These are phyloP conservation scores for Vireo griseus DNA, from an alignment of 2,797 vertebrate species.

Conservation along the genomic window DNA sequence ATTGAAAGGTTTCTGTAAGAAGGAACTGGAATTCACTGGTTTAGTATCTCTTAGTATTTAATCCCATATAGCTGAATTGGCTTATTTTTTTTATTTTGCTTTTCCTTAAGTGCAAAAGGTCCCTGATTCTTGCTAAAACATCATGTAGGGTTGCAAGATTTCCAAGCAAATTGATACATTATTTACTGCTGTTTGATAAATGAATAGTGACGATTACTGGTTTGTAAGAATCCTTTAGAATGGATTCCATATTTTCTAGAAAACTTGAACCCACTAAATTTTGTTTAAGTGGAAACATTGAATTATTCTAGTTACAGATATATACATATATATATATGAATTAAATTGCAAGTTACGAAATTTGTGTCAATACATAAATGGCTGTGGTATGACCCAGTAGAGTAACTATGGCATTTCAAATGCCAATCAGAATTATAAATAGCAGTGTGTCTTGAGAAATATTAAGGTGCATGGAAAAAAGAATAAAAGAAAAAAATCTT, in stretches of 20 bases:
- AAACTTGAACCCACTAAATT: neutral
- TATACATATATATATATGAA: neutral
- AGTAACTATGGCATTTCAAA: neutral
- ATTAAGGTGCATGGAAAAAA: neutral
- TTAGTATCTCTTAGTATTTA: neutral
- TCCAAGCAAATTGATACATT: neutral
- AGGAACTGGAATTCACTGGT: neutral
- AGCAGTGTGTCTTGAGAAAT: neutral
- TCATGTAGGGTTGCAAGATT: neutral
- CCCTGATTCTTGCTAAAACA: neutral
- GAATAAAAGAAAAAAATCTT: neutral
- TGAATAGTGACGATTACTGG: neutral
- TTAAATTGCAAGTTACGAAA: neutral
- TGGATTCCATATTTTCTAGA: neutral
- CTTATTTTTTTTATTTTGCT: neutral
- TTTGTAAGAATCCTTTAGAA: neutral
- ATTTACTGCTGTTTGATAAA: neutral
- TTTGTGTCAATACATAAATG: neutral
- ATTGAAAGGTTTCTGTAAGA: neutral
- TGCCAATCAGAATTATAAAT: neutral
- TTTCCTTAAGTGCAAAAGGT: neutral
- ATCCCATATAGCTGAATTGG: neutral
- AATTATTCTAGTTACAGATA: neutral
- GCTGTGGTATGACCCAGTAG: neutral
- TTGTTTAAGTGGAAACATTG: neutral